Conservation (phyloP, 2,888 invertebrate genomes). For the Liopterus haemorrhoidalis region DNA sequence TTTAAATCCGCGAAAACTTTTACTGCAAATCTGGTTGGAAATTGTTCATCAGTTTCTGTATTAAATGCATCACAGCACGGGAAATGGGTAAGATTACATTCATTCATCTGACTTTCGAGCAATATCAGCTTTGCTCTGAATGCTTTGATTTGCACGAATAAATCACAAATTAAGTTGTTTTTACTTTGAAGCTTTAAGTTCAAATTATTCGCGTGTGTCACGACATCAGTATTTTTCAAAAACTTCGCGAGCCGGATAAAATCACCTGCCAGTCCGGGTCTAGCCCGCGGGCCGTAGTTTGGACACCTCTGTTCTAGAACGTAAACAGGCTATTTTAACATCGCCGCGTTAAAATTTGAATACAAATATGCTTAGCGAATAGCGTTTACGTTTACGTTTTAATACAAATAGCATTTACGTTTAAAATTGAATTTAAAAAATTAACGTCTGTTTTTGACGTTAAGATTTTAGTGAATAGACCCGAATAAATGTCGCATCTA, state of each 20-base stretch:
- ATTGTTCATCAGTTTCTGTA: constrained; percentile 11
- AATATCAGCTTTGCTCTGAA: constrained; percentile 14
- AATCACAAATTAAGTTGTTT: constrained; percentile 12
- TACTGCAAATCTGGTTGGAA: constrained; percentile 12
- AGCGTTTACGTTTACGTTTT: too few species aligned
- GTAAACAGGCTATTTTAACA: too few species aligned
- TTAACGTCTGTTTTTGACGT: too few species aligned
- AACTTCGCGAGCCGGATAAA: constrained; percentile 11
- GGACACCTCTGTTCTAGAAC: constrained; percentile 18
- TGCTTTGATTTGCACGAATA: constrained; percentile 14
- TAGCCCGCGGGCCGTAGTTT: constrained; percentile 20
- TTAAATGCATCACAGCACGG: constrained; percentile 10
- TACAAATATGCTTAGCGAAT: too few species aligned
- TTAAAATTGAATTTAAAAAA: too few species aligned
- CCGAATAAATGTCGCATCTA: too few species aligned
- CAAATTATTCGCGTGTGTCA: constrained; percentile 11
- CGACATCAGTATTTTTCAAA: constrained; percentile 10
- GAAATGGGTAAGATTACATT: constrained; percentile 13
- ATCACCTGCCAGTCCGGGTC: constrained; percentile 11
- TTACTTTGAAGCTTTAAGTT: constrained; percentile 16
- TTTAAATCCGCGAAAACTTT: constrained; percentile 12
- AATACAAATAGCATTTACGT: too few species aligned
- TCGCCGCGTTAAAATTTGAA: too few species aligned
- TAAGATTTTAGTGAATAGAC: too few species aligned
- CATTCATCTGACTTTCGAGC: constrained; percentile 14